A percentile compares a stretch with the other conserved stretches of the same genome.
These are phyloP conservation scores for Synanthedon formicaeformis DNA, from an alignment of 2,888 invertebrate species.

Conservation along the genomic window DNA sequence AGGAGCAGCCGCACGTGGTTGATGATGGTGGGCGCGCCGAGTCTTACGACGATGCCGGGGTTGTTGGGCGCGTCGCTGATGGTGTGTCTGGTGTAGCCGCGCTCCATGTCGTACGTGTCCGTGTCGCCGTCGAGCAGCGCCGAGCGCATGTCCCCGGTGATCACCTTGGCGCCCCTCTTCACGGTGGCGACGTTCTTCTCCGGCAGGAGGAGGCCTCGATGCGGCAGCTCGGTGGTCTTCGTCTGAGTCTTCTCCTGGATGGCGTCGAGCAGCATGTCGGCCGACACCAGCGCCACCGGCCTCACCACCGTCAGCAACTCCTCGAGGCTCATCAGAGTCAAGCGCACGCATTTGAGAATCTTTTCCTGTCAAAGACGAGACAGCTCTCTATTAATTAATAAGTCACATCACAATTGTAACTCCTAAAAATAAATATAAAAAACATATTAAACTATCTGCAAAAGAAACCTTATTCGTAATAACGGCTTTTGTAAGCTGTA, in stretches of 20 bases:
- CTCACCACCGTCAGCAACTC: constrained; percentile 91
- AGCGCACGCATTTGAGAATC: constrained; percentile 76
- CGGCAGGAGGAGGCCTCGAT: constrained; percentile 84
- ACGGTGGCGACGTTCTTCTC: constrained; percentile 93
- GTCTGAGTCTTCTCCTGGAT: constrained; percentile 88
- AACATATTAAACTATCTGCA: too few species aligned
- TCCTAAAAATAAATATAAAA: too few species aligned
- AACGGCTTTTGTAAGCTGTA: too few species aligned
- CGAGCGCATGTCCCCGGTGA: constrained; percentile 89
- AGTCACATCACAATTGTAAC: too few species aligned
- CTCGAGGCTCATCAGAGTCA: constrained; percentile 88
- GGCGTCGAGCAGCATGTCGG: constrained; percentile 94
- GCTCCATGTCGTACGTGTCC: constrained; percentile 90
- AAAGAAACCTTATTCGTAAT: too few species aligned
- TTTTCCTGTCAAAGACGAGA: constrained; percentile 35
- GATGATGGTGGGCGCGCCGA: constrained; percentile 87
- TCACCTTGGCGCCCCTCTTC: constrained; percentile 85
- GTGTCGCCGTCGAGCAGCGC: constrained; percentile 92
- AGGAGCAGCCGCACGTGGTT: constrained; percentile 93
- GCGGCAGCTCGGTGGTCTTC: constrained; percentile 81
- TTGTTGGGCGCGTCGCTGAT: constrained; percentile 82
- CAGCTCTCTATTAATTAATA: too few species aligned
- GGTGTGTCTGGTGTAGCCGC: constrained; percentile 90
- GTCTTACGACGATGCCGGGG: constrained; percentile 84
- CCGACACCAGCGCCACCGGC: constrained; percentile 85